Percentiles rank a stretch among this genome's conserved stretches.
phyloP scores from a whole-genome alignment of 2,888 invertebrate species.

The Notodonta ziczac region DNA sequence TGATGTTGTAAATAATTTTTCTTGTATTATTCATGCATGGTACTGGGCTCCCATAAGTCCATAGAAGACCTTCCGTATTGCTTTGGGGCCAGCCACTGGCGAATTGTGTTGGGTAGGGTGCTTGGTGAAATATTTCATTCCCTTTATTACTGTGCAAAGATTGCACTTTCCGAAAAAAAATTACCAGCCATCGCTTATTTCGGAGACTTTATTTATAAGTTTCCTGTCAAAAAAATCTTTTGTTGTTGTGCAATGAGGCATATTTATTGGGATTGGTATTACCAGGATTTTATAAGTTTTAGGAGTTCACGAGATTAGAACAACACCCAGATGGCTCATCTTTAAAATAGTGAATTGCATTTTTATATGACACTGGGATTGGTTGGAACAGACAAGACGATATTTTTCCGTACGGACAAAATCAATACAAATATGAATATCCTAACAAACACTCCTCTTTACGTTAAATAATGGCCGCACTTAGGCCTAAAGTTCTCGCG shows the following conservation, averaged over 20 bases:
- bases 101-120: not conserved
- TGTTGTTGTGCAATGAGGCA: conserved; percentile 1
- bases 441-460: too few species aligned
- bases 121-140: not conserved
- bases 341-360: too few species aligned
- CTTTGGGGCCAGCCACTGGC: not conserved
- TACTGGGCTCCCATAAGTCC: not conserved
- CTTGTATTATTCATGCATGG: not conserved
- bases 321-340: too few species aligned
- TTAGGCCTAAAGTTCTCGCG: conserved; percentile 7
- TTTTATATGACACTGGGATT: too few species aligned
- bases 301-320: not conserved
- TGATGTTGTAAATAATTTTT: not conserved
- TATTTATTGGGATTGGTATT: not conserved
- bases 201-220: too few species aligned
- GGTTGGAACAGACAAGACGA: too few species aligned
- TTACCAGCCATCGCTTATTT: too few species aligned
- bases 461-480: too few species aligned
- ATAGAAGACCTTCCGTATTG: not conserved
- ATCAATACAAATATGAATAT: too few species aligned
- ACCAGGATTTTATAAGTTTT: not conserved
- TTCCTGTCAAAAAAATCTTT: not conserved
- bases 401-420: too few species aligned
- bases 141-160: not conserved
- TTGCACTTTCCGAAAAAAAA: too few species aligned